Evolutionary conservation across 2,113 vertebrate genomes (phyloP).

Genomic region (Sterrhoptilus dennistouni): DNA sequence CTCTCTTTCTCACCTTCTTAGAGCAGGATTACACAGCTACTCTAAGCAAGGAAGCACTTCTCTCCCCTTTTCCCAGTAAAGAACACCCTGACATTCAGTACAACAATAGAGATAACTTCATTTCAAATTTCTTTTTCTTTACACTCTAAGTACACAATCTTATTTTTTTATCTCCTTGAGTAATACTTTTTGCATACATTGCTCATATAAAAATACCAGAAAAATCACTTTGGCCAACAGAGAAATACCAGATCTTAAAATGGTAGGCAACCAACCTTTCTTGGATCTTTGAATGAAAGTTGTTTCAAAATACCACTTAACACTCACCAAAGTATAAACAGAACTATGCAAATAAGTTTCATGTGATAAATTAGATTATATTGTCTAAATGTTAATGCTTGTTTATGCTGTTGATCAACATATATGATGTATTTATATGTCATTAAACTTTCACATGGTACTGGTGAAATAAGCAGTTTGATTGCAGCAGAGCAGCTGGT

Average conservation of each 20-base stretch:
- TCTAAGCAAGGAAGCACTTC: background rate
- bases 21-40: background rate
- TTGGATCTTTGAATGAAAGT: background rate
- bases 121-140: background rate
- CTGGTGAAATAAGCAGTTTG: background rate
- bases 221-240: background rate
- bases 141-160: background rate
- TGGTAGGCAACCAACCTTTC: background rate
- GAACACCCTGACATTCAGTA: background rate
- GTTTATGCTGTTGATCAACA: background rate
- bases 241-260: background rate
- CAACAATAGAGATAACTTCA: background rate
- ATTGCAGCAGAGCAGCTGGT: background rate
- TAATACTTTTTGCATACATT: background rate
- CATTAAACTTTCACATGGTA: background rate
- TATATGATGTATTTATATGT: background rate
- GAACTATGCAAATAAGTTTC: background rate
- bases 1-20: background rate
- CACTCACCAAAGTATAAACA: background rate
- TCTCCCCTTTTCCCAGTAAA: background rate
- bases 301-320: background rate
- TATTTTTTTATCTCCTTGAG: background rate
- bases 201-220: background rate
- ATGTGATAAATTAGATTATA: background rate
- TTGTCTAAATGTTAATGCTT: background rate